Percentiles rank a stretch among this genome's conserved stretches.
Evolutionary conservation across 2,797 vertebrate genomes (phyloP).

Genomic region (Amniataba percoides): DNA sequence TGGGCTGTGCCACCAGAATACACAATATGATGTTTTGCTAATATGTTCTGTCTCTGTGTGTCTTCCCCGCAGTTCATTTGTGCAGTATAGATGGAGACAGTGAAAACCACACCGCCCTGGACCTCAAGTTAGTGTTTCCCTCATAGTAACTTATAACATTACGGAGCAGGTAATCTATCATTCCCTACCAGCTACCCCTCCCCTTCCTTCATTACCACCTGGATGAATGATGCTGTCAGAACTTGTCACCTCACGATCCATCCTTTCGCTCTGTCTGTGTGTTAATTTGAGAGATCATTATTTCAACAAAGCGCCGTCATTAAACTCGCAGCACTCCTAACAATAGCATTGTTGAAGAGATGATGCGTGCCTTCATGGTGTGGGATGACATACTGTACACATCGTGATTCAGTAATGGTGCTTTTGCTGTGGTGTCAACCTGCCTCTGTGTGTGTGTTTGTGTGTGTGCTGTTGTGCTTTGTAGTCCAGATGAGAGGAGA

Average conservation of each 20-base stretch:
- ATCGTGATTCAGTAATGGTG: slow-evolving; percentile 36
- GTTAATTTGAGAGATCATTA: slow-evolving; percentile 49
- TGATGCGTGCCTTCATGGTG: slow-evolving; percentile 37
- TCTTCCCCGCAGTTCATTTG: slow-evolving; percentile 88
- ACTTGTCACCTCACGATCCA: slow-evolving; percentile 55
- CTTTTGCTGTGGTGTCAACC: slow-evolving; percentile 38
- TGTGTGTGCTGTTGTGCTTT: slow-evolving; percentile 45
- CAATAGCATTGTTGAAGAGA: slow-evolving; percentile 42
- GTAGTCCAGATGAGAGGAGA: slow-evolving; percentile 92
- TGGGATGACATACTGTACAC: slow-evolving; percentile 17
- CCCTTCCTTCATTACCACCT: slow-evolving; percentile 59
- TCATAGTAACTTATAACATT: slow-evolving; percentile 82
- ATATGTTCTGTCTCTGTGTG: slow-evolving; percentile 41
- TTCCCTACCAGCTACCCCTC: slow-evolving; percentile 48
- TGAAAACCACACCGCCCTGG: slow-evolving; percentile 93
- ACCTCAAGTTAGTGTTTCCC: slow-evolving; percentile 92
- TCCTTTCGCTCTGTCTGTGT: slow-evolving; percentile 32
- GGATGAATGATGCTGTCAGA: slow-evolving; percentile 71
- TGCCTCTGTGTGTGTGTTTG: slow-evolving; percentile 20
- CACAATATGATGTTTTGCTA: neutral
- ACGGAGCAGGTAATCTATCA: slow-evolving; percentile 78
- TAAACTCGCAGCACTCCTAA: slow-evolving; percentile 36
- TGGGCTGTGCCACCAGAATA: neutral
- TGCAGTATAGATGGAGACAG: slow-evolving; percentile 93
- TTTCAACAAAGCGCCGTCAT: slow-evolving; percentile 35